phyloP scores from a whole-genome alignment of 2,797 vertebrate species.

The Halcyon chelicuti region DNA sequence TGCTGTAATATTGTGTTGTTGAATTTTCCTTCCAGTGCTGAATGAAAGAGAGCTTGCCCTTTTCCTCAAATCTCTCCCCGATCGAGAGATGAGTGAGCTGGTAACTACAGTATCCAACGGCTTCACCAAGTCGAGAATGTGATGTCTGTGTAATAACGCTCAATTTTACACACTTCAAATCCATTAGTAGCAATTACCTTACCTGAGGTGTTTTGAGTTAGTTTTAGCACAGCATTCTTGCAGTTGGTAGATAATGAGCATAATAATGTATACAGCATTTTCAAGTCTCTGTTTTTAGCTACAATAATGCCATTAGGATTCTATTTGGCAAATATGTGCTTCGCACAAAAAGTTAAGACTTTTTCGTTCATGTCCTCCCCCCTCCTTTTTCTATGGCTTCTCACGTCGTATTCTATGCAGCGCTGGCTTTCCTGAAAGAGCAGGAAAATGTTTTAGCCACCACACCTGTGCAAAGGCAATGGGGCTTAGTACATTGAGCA shows the following conservation, averaged over 20 bases:
- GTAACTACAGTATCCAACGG: constrained; percentile 70
- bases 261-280: constrained; percentile 86
- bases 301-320: constrained; percentile 83
- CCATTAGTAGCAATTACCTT: constrained; percentile 90
- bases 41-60: constrained; percentile 73
- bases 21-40: constrained; percentile 63
- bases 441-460: background rate
- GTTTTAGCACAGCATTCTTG: constrained; percentile 89
- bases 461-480: background rate
- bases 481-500: background rate
- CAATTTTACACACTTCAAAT: constrained; percentile 88
- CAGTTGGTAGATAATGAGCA: constrained; percentile 87
- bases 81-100: constrained; percentile 72
- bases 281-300: constrained; percentile 83
- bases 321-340: constrained; percentile 80
- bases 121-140: constrained; percentile 73
- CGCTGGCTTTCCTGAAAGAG: background rate
- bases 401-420: constrained; percentile 3
- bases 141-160: constrained; percentile 83
- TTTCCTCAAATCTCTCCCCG: constrained; percentile 67
- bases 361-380: constrained; percentile 33
- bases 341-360: constrained; percentile 77
- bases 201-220: constrained; percentile 88
- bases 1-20: constrained; percentile 35
- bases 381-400: background rate